phyloP scores from a whole-genome alignment of 1,140 invertebrate genomes.

The Rhagoletis pomonella region DNA sequence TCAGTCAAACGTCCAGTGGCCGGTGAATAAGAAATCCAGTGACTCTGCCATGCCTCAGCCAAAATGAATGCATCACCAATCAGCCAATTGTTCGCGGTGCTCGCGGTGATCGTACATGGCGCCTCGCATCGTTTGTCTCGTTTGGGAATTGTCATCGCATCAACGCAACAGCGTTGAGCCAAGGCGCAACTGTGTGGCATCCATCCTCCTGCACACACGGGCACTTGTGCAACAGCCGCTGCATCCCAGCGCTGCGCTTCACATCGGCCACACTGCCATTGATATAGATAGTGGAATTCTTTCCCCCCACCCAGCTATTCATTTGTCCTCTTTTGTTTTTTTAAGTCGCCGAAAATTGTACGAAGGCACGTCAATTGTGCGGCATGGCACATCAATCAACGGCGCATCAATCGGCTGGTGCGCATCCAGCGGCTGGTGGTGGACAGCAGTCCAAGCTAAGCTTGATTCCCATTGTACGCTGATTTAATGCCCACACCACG shows the following conservation, averaged over 20 bases:
- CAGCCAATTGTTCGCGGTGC: slow-evolving; percentile 23
- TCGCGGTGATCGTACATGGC: slow-evolving; percentile 53
- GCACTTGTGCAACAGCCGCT: background rate
- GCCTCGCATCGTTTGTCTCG: slow-evolving; percentile 57
- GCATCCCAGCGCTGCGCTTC: background rate
- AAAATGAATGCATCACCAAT: background rate
- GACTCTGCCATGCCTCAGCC: background rate
- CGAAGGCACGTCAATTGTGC: slow-evolving; percentile 54
- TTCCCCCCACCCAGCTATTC: background rate
- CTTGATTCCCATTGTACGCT: background rate
- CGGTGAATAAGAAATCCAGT: slow-evolving; percentile 7
- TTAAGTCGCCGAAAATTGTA: slow-evolving; percentile 41
- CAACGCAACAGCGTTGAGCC: background rate
- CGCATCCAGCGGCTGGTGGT: background rate
- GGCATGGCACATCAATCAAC: slow-evolving; percentile 58
- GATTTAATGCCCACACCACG: background rate
- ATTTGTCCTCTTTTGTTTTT: background rate
- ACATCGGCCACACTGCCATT: background rate
- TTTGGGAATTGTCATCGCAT: slow-evolving; percentile 59
- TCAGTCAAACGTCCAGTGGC: no score
- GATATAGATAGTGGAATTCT: background rate
- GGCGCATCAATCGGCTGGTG: slow-evolving; percentile 56
- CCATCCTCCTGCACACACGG: background rate
- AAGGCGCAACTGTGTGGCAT: background rate
- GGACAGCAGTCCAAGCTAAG: background rate